These are phyloP conservation scores for Neoarius graeffei DNA, from an alignment of 2,113 vertebrate species.

Conservation along the genomic window DNA sequence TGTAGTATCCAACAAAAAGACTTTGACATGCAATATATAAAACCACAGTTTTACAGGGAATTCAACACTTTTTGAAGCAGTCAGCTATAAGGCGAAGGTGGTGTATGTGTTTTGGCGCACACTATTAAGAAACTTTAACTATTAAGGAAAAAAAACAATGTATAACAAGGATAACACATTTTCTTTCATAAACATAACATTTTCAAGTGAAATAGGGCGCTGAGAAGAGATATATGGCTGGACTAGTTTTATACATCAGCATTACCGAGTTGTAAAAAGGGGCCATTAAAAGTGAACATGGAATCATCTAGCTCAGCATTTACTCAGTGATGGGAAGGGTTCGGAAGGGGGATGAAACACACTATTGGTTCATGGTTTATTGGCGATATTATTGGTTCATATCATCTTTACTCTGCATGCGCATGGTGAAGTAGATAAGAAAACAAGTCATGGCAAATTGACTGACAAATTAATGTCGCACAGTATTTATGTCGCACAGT, in stretches of 20 bases:
- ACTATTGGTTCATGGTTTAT: not conserved
- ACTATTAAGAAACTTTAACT: not conserved
- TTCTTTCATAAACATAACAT: not conserved
- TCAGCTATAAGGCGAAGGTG: not conserved
- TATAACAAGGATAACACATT: not conserved
- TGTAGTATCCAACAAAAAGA: not conserved
- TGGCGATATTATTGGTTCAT: not conserved
- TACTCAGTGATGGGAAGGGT: not conserved
- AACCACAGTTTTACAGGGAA: not conserved
- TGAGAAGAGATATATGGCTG: not conserved
- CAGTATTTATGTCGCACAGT: not conserved
- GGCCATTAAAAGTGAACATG: not conserved
- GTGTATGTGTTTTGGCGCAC: not conserved
- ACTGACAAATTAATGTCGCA: not conserved
- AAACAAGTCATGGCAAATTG: not conserved
- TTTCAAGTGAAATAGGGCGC: not conserved
- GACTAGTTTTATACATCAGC: not conserved
- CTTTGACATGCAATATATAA: not conserved
- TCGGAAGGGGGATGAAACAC: not conserved
- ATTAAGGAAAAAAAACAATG: not conserved
- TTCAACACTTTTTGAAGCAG: not conserved
- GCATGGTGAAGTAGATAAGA: not conserved
- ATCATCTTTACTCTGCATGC: not conserved
- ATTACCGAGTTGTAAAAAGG: not conserved
- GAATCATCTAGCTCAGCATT: not conserved